Conservation (phyloP, 2,113 vertebrate genomes). For the Pseudopipra pipra region DNA sequence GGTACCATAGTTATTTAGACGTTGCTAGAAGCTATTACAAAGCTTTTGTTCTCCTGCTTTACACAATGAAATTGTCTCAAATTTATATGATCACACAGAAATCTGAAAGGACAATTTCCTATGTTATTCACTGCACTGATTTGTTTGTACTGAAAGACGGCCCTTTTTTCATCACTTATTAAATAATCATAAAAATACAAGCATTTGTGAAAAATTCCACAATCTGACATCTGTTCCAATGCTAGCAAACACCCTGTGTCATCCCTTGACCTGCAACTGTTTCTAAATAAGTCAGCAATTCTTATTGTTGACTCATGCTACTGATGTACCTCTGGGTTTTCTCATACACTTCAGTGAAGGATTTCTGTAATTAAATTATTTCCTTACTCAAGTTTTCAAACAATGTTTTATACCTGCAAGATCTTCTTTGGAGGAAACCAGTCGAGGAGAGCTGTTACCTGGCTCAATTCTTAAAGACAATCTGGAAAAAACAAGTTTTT, state of each 20-base stretch:
- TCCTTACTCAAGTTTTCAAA: conserved; percentile 10
- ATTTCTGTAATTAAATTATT: background rate
- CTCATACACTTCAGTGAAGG: background rate
- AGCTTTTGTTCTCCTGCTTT: background rate
- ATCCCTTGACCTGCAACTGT: background rate
- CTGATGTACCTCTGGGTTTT: background rate
- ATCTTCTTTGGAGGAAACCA: conserved; percentile 92
- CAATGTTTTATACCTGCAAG: conserved; percentile 81
- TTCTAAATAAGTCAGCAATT: background rate
- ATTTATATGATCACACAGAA: background rate
- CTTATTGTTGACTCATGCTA: background rate
- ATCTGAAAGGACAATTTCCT: background rate
- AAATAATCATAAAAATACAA: background rate
- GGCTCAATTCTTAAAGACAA: conserved; percentile 92
- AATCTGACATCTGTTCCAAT: background rate
- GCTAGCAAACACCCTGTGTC: background rate
- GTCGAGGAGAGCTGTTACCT: conserved; percentile 88
- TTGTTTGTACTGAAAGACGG: background rate
- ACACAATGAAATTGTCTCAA: background rate
- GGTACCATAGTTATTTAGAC: background rate
- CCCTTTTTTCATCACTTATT: background rate
- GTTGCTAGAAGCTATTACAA: background rate
- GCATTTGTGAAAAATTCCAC: background rate
- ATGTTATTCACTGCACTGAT: background rate
- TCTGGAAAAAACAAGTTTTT: conserved; percentile 78